These are phyloP conservation scores for Mustela lutreola DNA, from an alignment of 2,113 vertebrate species.

Conservation along the genomic window DNA sequence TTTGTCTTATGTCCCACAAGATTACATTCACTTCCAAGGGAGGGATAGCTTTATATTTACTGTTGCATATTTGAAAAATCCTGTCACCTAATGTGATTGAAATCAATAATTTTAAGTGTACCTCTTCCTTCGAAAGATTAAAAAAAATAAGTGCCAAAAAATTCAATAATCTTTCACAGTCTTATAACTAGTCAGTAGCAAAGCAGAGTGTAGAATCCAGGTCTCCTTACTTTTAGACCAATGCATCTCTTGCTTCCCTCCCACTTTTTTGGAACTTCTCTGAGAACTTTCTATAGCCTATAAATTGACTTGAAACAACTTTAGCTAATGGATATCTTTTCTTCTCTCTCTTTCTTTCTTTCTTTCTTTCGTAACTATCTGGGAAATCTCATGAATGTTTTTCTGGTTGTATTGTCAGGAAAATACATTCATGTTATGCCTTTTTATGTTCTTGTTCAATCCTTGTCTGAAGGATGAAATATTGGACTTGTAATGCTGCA, in stretches of 20 bases:
- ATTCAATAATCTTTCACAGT: not conserved
- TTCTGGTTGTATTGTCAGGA: conserved; percentile 52
- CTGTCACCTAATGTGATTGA: not conserved
- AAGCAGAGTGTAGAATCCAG: not conserved
- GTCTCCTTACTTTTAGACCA: not conserved
- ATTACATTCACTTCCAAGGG: not conserved
- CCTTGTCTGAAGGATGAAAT: conserved; percentile 78
- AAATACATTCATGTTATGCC: not conserved
- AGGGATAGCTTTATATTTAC: not conserved
- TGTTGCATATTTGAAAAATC: not conserved
- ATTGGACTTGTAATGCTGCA: conserved; percentile 74
- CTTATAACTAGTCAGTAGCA: not conserved
- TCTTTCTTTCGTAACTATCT: not conserved
- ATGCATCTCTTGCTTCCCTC: not conserved
- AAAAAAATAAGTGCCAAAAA: not conserved
- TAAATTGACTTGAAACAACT: not conserved
- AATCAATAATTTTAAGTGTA: not conserved
- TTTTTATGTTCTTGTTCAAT: conserved; percentile 74
- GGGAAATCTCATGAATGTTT: not conserved
- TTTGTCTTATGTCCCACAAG: not conserved
- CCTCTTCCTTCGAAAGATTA: not conserved
- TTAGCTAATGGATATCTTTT: not conserved
- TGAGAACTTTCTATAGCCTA: not conserved
- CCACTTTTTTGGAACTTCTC: not conserved
- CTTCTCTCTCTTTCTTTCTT: not conserved